Conservation (phyloP, 2,113 vertebrate genomes). For the Deroptyus accipitrinus region DNA sequence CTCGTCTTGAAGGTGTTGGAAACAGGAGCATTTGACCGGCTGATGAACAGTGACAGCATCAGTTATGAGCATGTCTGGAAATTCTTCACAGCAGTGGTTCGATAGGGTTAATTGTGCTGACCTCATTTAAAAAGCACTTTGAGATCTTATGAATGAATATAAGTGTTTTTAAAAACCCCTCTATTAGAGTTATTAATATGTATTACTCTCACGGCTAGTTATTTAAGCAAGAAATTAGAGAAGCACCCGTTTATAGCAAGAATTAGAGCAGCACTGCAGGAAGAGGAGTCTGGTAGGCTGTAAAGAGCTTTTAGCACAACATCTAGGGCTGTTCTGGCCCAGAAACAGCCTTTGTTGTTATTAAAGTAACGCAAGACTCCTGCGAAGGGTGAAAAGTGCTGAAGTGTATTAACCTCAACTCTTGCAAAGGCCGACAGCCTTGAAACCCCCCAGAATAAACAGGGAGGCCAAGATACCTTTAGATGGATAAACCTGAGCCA, state of each 20-base stretch:
- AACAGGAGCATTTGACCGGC: neutral
- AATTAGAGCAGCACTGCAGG: neutral
- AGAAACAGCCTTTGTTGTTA: neutral
- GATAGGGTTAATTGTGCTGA: neutral
- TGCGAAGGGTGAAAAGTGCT: neutral
- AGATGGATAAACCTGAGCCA: neutral
- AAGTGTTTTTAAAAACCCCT: neutral
- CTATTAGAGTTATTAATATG: constrained; percentile 19
- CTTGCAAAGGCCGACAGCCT: neutral
- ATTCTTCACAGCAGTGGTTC: neutral
- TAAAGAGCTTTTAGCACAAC: neutral
- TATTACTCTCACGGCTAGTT: constrained; percentile 17
- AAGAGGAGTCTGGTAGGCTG: neutral
- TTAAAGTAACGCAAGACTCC: neutral
- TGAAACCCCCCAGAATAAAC: neutral
- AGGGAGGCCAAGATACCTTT: neutral
- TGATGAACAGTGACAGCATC: neutral
- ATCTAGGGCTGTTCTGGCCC: neutral
- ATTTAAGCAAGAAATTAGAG: constrained; percentile 15
- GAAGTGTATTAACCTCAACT: neutral
- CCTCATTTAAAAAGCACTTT: constrained; percentile 54
- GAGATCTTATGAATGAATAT: constrained; percentile 30
- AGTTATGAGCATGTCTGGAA: neutral
- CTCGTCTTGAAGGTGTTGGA: neutral
- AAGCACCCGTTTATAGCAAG: neutral